Base-by-base conservation (phyloP, 1,140 invertebrate genomes). In the Cyrtorhinus lividipennis region DNA sequence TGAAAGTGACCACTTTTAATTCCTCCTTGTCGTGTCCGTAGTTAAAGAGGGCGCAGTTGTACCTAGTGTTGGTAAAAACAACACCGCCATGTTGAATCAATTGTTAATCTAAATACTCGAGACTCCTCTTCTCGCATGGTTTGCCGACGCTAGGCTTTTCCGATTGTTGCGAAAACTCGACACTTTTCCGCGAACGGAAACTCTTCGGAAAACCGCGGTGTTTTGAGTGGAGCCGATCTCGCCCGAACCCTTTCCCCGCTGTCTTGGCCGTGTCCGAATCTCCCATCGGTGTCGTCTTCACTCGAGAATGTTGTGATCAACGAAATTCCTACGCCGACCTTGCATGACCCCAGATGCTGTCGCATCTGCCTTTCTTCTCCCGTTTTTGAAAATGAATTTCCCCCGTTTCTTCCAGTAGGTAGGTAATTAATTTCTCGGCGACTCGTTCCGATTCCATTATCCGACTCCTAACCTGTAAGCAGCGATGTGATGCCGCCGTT, bases 21-120 rank as follows among this genome's bases (percentile, higher is more conserved):
- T 12, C 12, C 18, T 44, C 18, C 48, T 53, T 10, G 48, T 53
- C 48, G 48, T 20, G 20, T 53, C 48, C 48, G 48, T 53, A 15
- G 8, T 53, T 12, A 53, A 53, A 53, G 48, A 53, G 48, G 48
- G 48, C 48, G 48, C 48, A 12, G 48, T 60, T 60, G 22, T 60
- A 30, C 58, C 58, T n/a, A 48, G 23, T 45, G 44, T 62, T 53
- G 15, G 46, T 62, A 53, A 62, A 62, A 62, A 62, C 61, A 62
- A 62, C 44, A 56, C 46, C 61, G 61, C 61, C 61, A 62, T 62
- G 48, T 62, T 62, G 61, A 62, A 62, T 62, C 61, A 62, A 62
- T 62, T 62, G 61, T 62, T 56, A 62, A 44, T 62, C 61, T 53
- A 45, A 24, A 46, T 62, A 24, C 15, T 24, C n/a, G 45, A 53